Evolutionary conservation across 2,888 invertebrate genomes (phyloP).

Genomic region (Camponotus fellah): DNA sequence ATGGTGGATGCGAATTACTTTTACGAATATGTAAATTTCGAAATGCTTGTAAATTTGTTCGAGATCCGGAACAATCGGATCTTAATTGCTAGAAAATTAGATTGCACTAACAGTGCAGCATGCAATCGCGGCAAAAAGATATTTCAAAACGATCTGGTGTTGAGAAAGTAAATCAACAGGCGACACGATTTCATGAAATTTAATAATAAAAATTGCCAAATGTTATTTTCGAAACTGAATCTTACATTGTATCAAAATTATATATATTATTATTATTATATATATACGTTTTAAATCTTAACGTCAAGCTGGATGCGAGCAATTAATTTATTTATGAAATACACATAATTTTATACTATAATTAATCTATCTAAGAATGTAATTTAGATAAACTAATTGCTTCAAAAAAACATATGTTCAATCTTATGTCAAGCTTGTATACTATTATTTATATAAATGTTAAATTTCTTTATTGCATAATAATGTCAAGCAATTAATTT

Average conservation of each 20-base stretch:
- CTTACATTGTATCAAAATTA: neutral
- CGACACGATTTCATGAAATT: neutral
- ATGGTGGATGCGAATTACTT: neutral
- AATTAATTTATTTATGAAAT: neutral
- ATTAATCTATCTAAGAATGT: neutral
- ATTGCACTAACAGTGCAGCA: neutral
- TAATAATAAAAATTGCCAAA: neutral
- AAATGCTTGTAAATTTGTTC: neutral
- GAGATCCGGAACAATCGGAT: neutral
- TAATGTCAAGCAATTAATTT: too few species aligned
- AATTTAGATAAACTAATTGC: neutral
- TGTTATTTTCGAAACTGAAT: neutral
- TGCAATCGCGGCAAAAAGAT: neutral
- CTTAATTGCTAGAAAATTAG: neutral
- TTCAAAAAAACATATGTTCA: neutral
- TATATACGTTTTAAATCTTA: neutral
- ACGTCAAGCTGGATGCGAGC: neutral
- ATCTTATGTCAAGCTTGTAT: too few species aligned
- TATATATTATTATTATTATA: neutral
- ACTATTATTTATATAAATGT: too few species aligned
- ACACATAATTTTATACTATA: neutral
- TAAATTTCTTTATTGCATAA: too few species aligned
- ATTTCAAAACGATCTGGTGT: conserved; percentile 11
- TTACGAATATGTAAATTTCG: neutral
- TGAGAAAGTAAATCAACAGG: conserved; percentile 8